Conservation (phyloP, 1,140 invertebrate species). For the Drusus annulatus region DNA sequence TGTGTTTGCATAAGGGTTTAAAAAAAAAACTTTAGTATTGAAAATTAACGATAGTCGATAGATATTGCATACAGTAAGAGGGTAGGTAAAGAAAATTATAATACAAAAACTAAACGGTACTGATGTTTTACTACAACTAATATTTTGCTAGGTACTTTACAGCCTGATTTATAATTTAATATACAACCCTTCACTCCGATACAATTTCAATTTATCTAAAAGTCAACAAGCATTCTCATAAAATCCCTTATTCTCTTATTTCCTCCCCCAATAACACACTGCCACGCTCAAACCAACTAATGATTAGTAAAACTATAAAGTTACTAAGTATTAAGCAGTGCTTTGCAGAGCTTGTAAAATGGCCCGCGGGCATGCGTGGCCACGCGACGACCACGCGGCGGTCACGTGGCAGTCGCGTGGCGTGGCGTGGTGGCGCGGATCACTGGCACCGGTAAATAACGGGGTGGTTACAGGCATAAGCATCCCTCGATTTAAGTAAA, state of each 20-base stretch:
- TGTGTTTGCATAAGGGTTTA: too few species aligned
- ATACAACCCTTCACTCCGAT: too few species aligned
- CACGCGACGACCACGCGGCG: slow-evolving; percentile 36
- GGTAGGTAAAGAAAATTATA: too few species aligned
- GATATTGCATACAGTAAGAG: too few species aligned
- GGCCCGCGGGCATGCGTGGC: slow-evolving; percentile 1
- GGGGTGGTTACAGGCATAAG: background rate
- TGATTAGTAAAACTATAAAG: slow-evolving; percentile 47
- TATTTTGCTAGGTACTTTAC: too few species aligned
- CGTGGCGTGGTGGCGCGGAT: slow-evolving; percentile 5
- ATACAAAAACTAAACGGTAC: too few species aligned
- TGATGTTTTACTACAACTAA: too few species aligned
- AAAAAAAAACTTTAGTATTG: too few species aligned
- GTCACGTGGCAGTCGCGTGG: slow-evolving; percentile 21
- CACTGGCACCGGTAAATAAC: background rate
- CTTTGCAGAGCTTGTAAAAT: background rate
- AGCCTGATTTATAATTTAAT: too few species aligned
- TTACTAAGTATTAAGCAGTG: slow-evolving; percentile 4
- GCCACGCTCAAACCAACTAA: slow-evolving; percentile 21
- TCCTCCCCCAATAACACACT: background rate
- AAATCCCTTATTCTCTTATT: background rate
- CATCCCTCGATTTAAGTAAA: background rate
- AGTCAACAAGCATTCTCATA: background rate
- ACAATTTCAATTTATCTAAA: background rate
- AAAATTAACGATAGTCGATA: too few species aligned